Evolutionary conservation across 2,888 invertebrate genomes (phyloP).

Genomic region (Toxonevra muliebris): DNA sequence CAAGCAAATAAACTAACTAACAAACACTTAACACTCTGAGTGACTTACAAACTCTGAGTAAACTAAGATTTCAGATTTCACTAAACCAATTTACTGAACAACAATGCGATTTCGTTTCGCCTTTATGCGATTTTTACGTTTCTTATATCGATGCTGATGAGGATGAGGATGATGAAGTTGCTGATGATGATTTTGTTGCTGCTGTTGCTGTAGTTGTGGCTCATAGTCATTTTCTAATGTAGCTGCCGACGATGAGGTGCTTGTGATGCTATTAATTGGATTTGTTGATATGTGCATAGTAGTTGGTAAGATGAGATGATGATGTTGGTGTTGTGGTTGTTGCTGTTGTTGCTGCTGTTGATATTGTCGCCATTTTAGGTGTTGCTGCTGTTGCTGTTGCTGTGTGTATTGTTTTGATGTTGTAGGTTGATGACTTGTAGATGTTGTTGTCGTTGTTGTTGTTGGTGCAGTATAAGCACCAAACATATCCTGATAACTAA

Average conservation of each 20-base stretch:
- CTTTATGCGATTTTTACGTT: conserved; percentile 55
- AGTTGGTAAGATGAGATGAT: too few species aligned
- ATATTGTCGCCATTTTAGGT: conserved; percentile 28
- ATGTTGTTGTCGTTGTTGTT: conserved; percentile 35
- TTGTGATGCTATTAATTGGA: not conserved
- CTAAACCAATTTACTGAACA: conserved; percentile 23
- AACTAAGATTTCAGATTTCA: too few species aligned
- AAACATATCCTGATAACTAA: conserved; percentile 41
- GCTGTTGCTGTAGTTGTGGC: conserved; percentile 18
- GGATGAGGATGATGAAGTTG: not conserved
- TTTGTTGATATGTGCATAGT: not conserved
- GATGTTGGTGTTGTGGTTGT: conserved; percentile 17
- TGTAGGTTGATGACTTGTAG: too few species aligned
- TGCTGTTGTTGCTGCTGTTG: conserved; percentile 37
- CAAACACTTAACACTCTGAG: too few species aligned
- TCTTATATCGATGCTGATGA: conserved; percentile 43
- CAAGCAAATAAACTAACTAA: too few species aligned
- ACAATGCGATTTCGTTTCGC: conserved; percentile 51
- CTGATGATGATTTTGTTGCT: conserved; percentile 8
- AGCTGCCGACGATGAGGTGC: conserved; percentile 8
- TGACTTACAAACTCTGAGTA: too few species aligned
- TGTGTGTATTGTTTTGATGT: conserved; percentile 25
- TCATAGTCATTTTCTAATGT: conserved; percentile 11
- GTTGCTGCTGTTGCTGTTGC: conserved; percentile 35
- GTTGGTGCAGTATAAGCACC: conserved; percentile 40